phyloP scores from a whole-genome alignment of 2,113 vertebrate genomes.

The Zosterops lateralis region DNA sequence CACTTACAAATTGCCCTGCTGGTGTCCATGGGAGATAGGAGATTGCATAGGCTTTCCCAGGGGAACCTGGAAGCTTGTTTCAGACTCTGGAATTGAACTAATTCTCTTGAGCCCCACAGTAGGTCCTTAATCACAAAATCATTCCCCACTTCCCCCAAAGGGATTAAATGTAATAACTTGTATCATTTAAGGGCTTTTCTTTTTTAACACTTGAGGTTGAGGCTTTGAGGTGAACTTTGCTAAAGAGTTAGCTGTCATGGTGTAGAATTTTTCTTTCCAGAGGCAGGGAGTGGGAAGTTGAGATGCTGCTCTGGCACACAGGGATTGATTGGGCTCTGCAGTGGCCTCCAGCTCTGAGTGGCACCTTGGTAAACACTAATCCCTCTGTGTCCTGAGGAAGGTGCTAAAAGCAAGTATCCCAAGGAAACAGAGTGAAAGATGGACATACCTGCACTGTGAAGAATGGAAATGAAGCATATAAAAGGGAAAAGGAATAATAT shows the following conservation, averaged over 20 bases:
- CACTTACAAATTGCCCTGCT: background rate
- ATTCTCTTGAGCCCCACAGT: conserved; percentile 42
- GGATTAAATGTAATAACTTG: conserved; percentile 55
- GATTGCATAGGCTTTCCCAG: conserved; percentile 11
- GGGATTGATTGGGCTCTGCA: background rate
- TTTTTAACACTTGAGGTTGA: conserved; percentile 47
- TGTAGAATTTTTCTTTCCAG: background rate
- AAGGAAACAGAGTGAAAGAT: background rate
- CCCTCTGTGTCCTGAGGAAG: background rate
- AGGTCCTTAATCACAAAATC: conserved; percentile 68
- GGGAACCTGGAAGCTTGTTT: conserved; percentile 39
- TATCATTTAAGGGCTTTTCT: conserved; percentile 37
- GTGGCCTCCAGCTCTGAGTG: background rate
- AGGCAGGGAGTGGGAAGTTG: background rate
- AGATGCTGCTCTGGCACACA: background rate
- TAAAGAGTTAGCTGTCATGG: background rate
- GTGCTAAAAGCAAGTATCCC: background rate
- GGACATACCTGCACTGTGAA: background rate
- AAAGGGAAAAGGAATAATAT: background rate
- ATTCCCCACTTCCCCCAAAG: conserved; percentile 31
- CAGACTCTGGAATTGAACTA: conserved; percentile 46
- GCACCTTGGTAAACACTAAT: background rate
- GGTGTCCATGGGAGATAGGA: background rate
- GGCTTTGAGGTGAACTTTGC: conserved; percentile 22
- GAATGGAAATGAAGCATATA: accelerated